Evolutionary conservation across 2,888 invertebrate species (phyloP).

Genomic region (Seira sanloemensis): DNA sequence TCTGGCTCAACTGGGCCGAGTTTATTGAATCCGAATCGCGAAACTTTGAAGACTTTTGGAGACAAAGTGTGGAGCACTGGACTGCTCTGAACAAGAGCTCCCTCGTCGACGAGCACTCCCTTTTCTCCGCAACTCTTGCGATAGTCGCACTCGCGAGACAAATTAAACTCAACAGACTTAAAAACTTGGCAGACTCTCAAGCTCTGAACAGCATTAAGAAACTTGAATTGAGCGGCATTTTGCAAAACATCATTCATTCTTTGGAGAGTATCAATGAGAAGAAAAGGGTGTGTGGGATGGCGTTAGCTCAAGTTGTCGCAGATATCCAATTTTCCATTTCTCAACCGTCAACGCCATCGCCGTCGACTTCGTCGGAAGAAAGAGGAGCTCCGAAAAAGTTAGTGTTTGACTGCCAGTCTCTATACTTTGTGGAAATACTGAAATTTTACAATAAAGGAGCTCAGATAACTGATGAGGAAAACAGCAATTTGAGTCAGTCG

Average conservation of each 20-base stretch:
- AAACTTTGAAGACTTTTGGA: slow-evolving; percentile 43
- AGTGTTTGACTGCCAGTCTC: slow-evolving; percentile 58
- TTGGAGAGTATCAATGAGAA: slow-evolving; percentile 65
- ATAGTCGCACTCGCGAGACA: slow-evolving; percentile 60
- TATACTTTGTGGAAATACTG: slow-evolving; percentile 54
- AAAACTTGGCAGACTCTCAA: neutral
- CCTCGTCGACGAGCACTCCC: slow-evolving; percentile 29
- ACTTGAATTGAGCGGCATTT: slow-evolving; percentile 36
- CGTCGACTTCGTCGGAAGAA: neutral
- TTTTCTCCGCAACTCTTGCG: slow-evolving; percentile 63
- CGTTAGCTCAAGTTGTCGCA: slow-evolving; percentile 66
- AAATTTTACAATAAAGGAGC: slow-evolving; percentile 39
- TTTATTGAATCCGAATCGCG: slow-evolving; percentile 36
- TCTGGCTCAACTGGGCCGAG: slow-evolving; percentile 66
- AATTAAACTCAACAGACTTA: slow-evolving; percentile 37
- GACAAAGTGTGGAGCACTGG: slow-evolving; percentile 56
- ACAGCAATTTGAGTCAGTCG: neutral
- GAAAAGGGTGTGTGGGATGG: slow-evolving; percentile 71
- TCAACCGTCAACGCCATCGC: neutral
- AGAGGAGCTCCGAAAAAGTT: slow-evolving; percentile 37
- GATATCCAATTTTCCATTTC: slow-evolving; percentile 42
- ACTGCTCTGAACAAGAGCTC: slow-evolving; percentile 43
- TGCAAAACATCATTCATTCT: slow-evolving; percentile 62
- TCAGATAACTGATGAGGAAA: neutral
- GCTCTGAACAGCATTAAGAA: neutral